Conservation (phyloP, 2,888 invertebrate genomes). For the Sisyra nigra region DNA sequence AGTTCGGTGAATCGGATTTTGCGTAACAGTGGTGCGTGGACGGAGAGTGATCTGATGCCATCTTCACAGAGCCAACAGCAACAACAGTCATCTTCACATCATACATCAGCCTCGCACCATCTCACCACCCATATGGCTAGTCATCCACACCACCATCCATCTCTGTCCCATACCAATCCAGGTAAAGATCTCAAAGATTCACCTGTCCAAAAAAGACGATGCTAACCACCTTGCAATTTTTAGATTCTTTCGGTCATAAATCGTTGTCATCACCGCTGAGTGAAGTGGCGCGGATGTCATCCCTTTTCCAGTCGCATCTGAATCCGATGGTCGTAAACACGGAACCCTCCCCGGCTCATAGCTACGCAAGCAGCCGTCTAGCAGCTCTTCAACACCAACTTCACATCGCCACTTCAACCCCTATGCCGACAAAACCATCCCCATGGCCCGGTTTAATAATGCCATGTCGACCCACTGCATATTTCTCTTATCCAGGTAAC, state of each 20-base stretch:
- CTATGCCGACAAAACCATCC: conserved; percentile 23
- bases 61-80: conserved; percentile 26
- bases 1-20: conserved; percentile 89
- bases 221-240: no score
- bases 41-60: conserved; percentile 36
- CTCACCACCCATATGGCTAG: no score
- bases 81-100: conserved; percentile 12
- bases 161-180: conserved; percentile 7
- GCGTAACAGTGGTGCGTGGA: conserved; percentile 72
- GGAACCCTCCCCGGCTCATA: conserved; percentile 17
- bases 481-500: conserved; percentile 7
- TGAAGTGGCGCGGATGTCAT: conserved; percentile 25
- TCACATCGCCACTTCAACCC: conserved; percentile 31
- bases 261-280: conserved; percentile 31
- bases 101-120: conserved; percentile 8
- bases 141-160: conserved; percentile 20
- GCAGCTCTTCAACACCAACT: conserved; percentile 34
- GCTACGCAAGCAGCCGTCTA: conserved; percentile 30
- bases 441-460: conserved; percentile 42
- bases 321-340: conserved; percentile 29
- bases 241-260: conserved; percentile 14
- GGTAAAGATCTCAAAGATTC: no score
- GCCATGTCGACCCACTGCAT: conserved; percentile 27
- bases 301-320: conserved; percentile 23
- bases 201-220: no score